These are phyloP conservation scores for Phaetusa simplex DNA, from an alignment of 2,113 vertebrate species.

Conservation along the genomic window DNA sequence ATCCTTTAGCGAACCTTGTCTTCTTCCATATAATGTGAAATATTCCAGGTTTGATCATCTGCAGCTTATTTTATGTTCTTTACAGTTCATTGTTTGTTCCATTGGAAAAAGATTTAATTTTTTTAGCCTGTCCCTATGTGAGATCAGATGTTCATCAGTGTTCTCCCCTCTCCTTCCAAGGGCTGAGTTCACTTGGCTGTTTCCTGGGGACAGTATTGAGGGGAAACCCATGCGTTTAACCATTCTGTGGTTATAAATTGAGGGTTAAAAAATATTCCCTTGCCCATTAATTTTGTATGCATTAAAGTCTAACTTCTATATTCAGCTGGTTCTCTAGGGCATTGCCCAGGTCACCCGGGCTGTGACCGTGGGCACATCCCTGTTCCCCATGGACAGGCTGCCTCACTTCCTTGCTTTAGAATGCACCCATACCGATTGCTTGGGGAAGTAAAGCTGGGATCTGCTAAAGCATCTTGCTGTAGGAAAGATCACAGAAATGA, in stretches of 20 bases:
- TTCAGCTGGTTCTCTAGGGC: neutral
- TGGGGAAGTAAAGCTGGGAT: neutral
- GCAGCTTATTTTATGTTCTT: neutral
- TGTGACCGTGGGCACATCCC: neutral
- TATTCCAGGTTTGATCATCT: conserved; percentile 19
- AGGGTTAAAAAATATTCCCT: neutral
- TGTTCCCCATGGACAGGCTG: neutral
- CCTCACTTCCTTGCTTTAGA: neutral
- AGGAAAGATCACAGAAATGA: neutral
- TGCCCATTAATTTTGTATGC: neutral
- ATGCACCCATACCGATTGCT: neutral
- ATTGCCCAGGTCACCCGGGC: neutral
- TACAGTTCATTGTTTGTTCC: neutral
- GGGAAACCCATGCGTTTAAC: neutral
- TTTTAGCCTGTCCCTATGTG: neutral
- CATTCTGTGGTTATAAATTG: neutral
- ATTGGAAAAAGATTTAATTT: neutral
- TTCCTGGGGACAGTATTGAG: neutral
- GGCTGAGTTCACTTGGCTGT: neutral
- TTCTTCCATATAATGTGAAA: neutral
- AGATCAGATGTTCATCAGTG: neutral
- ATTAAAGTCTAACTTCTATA: neutral
- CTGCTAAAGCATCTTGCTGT: neutral
- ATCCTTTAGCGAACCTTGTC: conserved; percentile 1
- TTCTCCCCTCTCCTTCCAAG: neutral